Evolutionary conservation across 1,140 invertebrate species (phyloP).

Genomic region (Scaptomyza montana): DNA sequence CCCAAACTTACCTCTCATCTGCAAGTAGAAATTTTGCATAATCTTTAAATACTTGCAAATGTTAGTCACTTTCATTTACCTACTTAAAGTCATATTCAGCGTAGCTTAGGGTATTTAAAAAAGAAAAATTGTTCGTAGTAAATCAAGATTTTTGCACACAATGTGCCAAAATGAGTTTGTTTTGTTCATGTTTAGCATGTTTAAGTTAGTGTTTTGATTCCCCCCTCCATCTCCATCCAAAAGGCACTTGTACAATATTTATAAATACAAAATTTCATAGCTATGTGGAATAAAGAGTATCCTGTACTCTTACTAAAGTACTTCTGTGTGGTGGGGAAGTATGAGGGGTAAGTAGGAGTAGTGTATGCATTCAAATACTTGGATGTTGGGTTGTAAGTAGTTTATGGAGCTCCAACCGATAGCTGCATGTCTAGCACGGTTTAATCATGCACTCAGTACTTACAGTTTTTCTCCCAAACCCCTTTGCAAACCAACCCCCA

Average conservation of each 20-base stretch:
- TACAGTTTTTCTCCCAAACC: background rate
- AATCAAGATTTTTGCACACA: background rate
- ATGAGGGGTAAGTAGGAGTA: no score
- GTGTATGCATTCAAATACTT: background rate
- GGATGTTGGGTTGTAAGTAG: constrained; percentile 28
- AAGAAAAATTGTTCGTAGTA: background rate
- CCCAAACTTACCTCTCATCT: no score
- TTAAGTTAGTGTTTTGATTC: constrained; percentile 17
- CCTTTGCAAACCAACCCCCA: background rate
- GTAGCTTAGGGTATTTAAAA: background rate
- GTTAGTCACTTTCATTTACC: no score
- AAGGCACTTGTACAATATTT: constrained; percentile 52
- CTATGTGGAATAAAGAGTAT: background rate
- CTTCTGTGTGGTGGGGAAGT: background rate
- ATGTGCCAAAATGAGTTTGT: constrained; percentile 17
- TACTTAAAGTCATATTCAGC: no score
- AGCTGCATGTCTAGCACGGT: constrained; percentile 67
- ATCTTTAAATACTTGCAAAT: no score
- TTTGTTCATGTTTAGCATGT: constrained; percentile 12
- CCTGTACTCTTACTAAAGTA: no score
- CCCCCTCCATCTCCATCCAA: background rate
- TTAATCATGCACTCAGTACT: constrained; percentile 58
- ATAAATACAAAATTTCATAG: background rate
- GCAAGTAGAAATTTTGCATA: no score
- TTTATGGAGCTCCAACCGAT: constrained; percentile 41